These are phyloP conservation scores for Vicugna pacos DNA, from an alignment of 2,113 vertebrate genomes.

Conservation along the genomic window DNA sequence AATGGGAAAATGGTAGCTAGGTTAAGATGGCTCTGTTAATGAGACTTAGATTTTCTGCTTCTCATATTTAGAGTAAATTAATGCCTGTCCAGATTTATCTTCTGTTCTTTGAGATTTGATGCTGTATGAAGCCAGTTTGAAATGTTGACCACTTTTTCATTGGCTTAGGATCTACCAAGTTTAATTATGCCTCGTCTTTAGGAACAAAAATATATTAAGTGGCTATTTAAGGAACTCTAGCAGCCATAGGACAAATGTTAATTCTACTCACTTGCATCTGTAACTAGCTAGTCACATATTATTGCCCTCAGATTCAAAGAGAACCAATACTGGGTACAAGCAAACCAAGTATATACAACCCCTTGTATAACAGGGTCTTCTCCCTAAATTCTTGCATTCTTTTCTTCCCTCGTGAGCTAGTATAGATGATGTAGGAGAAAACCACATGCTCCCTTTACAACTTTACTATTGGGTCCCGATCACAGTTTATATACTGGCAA, in stretches of 20 bases:
- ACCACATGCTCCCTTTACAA: background rate
- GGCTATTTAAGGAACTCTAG: background rate
- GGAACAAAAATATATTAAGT: background rate
- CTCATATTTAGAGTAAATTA: conserved; percentile 25
- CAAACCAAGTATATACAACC: background rate
- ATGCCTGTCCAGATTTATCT: background rate
- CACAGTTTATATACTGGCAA: background rate
- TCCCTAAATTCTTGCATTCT: background rate
- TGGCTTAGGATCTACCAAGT: background rate
- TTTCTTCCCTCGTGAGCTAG: background rate
- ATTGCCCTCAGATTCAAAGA: background rate
- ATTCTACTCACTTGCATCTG: background rate
- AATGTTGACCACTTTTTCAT: background rate
- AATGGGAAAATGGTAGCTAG: background rate
- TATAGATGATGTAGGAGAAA: background rate
- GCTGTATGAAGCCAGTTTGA: background rate
- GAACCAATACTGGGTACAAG: background rate
- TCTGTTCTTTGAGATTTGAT: background rate
- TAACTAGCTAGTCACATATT: background rate
- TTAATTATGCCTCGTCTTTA: background rate
- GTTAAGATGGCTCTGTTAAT: background rate
- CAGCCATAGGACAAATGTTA: background rate
- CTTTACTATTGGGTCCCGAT: background rate
- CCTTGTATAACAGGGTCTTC: background rate
- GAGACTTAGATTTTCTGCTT: background rate